A percentile compares a stretch with the other conserved stretches of the same genome.
These are phyloP conservation scores for Spondyliosoma cantharus DNA, from an alignment of 2,797 vertebrate species.

Conservation along the genomic window DNA sequence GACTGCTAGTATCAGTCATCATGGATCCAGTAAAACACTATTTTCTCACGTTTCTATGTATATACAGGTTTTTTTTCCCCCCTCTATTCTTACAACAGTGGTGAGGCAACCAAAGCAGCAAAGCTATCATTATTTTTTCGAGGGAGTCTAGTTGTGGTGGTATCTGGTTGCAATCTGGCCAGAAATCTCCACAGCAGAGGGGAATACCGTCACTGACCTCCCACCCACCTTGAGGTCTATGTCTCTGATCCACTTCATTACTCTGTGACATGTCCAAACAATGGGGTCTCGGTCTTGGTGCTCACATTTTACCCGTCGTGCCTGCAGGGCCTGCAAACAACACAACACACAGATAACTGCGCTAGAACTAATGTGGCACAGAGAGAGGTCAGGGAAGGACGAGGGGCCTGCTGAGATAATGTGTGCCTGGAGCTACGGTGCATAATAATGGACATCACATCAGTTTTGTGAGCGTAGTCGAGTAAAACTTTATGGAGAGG, in stretches of 20 bases:
- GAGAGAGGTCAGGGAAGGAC: conserved; percentile 34
- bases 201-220: conserved; percentile 38
- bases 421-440: conserved; percentile 20
- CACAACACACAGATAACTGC: conserved; percentile 38
- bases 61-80: conserved; percentile 1
- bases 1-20: neutral
- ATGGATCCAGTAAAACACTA: neutral
- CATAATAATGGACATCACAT: conserved; percentile 33
- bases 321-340: conserved; percentile 82
- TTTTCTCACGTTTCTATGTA: neutral
- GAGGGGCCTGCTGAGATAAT: conserved; percentile 41
- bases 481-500: neutral
- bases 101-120: conserved; percentile 31
- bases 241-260: conserved; percentile 90
- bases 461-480: neutral
- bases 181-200: conserved; percentile 21
- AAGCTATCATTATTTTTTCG: conserved; percentile 29
- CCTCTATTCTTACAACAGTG: conserved; percentile 27
- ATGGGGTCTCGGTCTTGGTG: conserved; percentile 85
- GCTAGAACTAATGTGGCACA: conserved; percentile 20
- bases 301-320: conserved; percentile 86
- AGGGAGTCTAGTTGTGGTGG: conserved; percentile 19
- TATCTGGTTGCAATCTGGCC: conserved; percentile 37
- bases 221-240: conserved; percentile 89
- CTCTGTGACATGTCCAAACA: conserved; percentile 90